Percentiles rank a stretch among this genome's conserved stretches.
phyloP scores from a whole-genome alignment of 1,140 invertebrate species.

The Arion vulgaris region DNA sequence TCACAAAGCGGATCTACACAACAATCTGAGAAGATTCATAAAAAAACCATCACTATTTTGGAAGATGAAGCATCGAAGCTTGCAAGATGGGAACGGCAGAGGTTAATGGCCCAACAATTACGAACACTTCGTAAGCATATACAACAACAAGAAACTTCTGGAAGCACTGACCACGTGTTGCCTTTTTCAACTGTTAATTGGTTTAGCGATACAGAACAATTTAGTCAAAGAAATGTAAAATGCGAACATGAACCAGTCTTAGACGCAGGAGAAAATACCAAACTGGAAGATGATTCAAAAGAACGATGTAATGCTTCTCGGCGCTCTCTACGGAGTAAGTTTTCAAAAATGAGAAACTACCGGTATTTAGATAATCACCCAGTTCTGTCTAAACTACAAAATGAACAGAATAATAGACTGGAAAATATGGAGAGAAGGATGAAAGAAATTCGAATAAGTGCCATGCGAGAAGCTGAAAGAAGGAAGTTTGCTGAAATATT shows the following conservation, averaged over 20 bases:
- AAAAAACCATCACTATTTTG: slow-evolving; percentile 10
- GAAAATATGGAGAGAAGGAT: slow-evolving; percentile 60
- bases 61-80: slow-evolving; percentile 23
- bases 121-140: slow-evolving; percentile 27
- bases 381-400: slow-evolving; percentile 55
- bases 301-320: not conserved
- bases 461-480: slow-evolving; percentile 55
- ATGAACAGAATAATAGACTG: slow-evolving; percentile 57
- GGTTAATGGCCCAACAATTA: slow-evolving; percentile 22
- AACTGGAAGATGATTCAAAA: not conserved
- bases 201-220: not conserved
- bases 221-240: not conserved
- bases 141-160: slow-evolving; percentile 18
- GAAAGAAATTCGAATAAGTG: slow-evolving; percentile 54
- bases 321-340: not conserved
- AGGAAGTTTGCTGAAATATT: slow-evolving; percentile 61
- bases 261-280: not conserved
- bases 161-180: not conserved
- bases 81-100: slow-evolving; percentile 8
- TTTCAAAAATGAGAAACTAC: slow-evolving; percentile 35
- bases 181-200: not conserved
- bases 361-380: slow-evolving; percentile 53
- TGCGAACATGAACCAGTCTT: not conserved
- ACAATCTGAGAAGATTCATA: not conserved
- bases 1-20: not conserved